Conservation (phyloP, 2,888 invertebrate genomes). For the Geotrupes spiniger region DNA sequence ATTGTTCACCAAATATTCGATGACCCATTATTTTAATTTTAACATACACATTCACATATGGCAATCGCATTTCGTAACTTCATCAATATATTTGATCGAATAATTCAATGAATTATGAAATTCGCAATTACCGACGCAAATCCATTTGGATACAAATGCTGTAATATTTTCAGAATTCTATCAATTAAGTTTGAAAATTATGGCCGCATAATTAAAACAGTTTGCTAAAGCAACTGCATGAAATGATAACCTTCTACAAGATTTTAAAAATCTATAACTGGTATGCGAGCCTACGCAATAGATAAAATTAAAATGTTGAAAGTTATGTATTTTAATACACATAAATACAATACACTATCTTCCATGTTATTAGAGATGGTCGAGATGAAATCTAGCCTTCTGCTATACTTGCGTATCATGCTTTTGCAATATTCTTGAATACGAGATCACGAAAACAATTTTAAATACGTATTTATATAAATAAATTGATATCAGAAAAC, state of each 20-base stretch:
- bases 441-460: slow-evolving; percentile 13
- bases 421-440: slow-evolving; percentile 15
- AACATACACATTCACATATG: no score
- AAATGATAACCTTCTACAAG: not conserved
- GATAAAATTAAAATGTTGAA: slow-evolving; percentile 11
- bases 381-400: slow-evolving; percentile 11
- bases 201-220: no score
- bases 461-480: slow-evolving; percentile 14
- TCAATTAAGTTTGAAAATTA: no score
- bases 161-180: no score
- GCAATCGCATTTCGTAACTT: no score
- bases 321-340: slow-evolving; percentile 7
- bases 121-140: no score
- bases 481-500: slow-evolving; percentile 14
- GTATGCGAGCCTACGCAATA: slow-evolving; percentile 11
- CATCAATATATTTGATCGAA: no score
- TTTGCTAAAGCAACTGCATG: no score
- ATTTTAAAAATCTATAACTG: not conserved
- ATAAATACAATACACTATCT: slow-evolving; percentile 13
- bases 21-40: no score
- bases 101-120: no score
- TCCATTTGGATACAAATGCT: no score
- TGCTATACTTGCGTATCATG: slow-evolving; percentile 15
- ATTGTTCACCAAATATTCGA: no score
- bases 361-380: slow-evolving; percentile 9